These are phyloP conservation scores for Cheiracanthium punctorium DNA, from an alignment of 2,888 invertebrate genomes.

Conservation along the genomic window DNA sequence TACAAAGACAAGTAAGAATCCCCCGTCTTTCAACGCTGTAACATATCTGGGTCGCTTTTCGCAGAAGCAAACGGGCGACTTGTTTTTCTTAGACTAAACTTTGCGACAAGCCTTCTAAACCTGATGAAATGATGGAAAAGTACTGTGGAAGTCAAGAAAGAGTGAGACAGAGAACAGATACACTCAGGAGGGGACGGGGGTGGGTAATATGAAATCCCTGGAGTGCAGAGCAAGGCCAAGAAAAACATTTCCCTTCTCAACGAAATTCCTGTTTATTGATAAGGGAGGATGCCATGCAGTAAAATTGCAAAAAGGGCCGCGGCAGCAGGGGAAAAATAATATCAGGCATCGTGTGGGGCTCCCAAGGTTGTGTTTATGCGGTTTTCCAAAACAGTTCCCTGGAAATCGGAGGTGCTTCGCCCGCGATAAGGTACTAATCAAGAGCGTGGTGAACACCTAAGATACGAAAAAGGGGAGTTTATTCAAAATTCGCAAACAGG, in stretches of 20 bases:
- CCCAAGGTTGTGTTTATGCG: conserved; percentile 19
- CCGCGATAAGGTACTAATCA: neutral
- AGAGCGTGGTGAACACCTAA: neutral
- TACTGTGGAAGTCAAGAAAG: neutral
- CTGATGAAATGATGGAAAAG: conserved; percentile 3
- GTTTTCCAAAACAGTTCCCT: neutral
- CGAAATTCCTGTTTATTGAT: conserved; percentile 37
- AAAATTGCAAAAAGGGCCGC: neutral
- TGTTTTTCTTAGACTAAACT: conserved; percentile 17
- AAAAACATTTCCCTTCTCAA: neutral
- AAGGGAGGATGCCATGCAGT: conserved; percentile 2
- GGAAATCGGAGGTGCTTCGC: neutral
- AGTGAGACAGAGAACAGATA: neutral
- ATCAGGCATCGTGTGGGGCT: neutral
- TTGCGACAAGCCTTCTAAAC: conserved; percentile 10
- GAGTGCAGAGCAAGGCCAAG: neutral
- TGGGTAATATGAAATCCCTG: no score
- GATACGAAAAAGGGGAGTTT: neutral
- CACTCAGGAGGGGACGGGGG: no score
- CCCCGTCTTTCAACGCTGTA: neutral
- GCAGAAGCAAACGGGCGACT: conserved; percentile 13
- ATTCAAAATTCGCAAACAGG: neutral
- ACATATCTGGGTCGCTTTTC: conserved; percentile 9
- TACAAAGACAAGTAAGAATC: neutral
- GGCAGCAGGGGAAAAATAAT: neutral